Evolutionary conservation across 2,113 vertebrate genomes (phyloP).

Genomic region (Ibidorhyncha struthersii): DNA sequence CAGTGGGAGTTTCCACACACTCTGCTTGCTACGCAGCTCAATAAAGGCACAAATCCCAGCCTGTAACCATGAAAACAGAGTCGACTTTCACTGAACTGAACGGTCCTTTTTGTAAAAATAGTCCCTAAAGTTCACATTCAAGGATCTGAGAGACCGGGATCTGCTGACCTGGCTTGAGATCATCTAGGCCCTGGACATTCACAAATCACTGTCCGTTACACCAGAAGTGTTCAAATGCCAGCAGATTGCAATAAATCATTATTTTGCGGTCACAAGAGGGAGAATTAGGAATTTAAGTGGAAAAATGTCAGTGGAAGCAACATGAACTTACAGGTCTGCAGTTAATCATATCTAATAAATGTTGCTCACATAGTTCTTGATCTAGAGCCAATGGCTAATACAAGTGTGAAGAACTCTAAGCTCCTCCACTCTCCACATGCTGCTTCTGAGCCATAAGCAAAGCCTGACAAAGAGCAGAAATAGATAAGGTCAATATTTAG

Average conservation of each 20-base stretch:
- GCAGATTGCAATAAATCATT: not conserved
- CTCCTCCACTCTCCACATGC: not conserved
- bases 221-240: not conserved
- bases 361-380: slow-evolving; percentile 4
- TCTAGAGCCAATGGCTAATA: slow-evolving; percentile 25
- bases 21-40: not conserved
- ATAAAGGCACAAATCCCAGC: not conserved
- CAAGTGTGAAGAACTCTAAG: slow-evolving; percentile 3
- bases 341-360: not conserved
- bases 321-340: not conserved
- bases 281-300: slow-evolving; percentile 21
- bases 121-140: not conserved
- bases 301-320: slow-evolving; percentile 7
- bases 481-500: not conserved
- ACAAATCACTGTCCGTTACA: not conserved
- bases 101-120: not conserved
- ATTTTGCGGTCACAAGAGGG: not conserved
- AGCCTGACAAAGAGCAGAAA: not conserved
- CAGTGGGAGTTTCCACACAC: not conserved
- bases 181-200: not conserved
- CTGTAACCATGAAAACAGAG: not conserved
- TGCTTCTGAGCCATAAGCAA: slow-evolving; percentile 14
- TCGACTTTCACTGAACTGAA: not conserved
- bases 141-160: not conserved
- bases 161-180: not conserved